A percentile compares a stretch with the other conserved stretches of the same genome.
Evolutionary conservation across 1,140 invertebrate genomes (phyloP).

Genomic region (Liolophura sinensis): DNA sequence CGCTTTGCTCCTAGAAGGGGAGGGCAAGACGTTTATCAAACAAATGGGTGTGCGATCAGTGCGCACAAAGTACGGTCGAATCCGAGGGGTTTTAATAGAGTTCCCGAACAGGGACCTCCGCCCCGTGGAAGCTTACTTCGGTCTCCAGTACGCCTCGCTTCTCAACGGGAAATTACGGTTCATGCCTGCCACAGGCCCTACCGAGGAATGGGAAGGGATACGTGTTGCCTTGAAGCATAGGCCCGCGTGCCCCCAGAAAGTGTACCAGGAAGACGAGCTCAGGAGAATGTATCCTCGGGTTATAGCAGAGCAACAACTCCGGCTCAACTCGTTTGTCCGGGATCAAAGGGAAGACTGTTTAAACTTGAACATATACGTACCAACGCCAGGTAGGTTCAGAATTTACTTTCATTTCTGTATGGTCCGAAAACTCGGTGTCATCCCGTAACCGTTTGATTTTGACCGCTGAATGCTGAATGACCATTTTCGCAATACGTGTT

Average conservation of each 20-base stretch:
- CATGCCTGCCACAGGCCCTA: slow-evolving; percentile 89
- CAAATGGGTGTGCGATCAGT: slow-evolving; percentile 57
- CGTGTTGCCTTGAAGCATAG: slow-evolving; percentile 77
- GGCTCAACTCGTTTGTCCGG: slow-evolving; percentile 80
- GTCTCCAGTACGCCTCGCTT: slow-evolving; percentile 93
- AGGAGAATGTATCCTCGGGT: slow-evolving; percentile 78
- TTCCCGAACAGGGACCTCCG: slow-evolving; percentile 80
- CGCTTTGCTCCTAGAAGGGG: too few species aligned
- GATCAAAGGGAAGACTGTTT: slow-evolving; percentile 96
- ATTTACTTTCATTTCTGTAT: too few species aligned
- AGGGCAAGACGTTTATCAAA: too few species aligned
- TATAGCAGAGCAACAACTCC: slow-evolving; percentile 80
- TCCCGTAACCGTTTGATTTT: too few species aligned
- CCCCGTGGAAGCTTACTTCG: slow-evolving; percentile 90
- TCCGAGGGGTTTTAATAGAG: slow-evolving; percentile 83
- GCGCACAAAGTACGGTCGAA: slow-evolving; percentile 85
- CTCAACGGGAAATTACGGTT: slow-evolving; percentile 87
- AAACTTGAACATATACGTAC: slow-evolving; percentile 95
- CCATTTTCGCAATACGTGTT: too few species aligned
- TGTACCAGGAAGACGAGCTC: slow-evolving; percentile 69
- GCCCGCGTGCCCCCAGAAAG: slow-evolving; percentile 78
- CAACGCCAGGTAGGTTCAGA: slow-evolving; percentile 81
- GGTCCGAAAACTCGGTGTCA: too few species aligned
- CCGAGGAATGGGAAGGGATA: slow-evolving; percentile 77
- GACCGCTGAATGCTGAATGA: too few species aligned